Base-by-base conservation (phyloP, 2,888 invertebrate genomes). In the Hermaeophaga mercurialis region DNA sequence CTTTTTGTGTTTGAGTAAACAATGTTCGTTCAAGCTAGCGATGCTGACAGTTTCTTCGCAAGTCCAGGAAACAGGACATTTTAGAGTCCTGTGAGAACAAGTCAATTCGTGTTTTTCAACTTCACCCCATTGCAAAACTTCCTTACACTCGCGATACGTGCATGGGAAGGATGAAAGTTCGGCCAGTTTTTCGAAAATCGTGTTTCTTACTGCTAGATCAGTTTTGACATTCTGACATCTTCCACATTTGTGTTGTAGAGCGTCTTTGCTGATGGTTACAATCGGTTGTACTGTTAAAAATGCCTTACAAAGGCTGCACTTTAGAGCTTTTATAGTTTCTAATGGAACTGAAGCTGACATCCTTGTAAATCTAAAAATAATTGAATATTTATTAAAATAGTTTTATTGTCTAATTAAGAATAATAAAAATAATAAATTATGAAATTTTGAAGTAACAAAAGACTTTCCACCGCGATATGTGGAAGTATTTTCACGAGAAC, bases 61-160 rank as follows among this genome's bases (percentile, higher is more conserved):
- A 5, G 9, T 52, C 56, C 56, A 56, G 1, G 52, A 52, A 2
- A 56, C 52, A 1, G 56, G 56, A 15, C 56, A 56, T 7, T 31
- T 28, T 11, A 56, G 14, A 9, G 38, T 39, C 24, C 39, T 47
- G 14, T 56, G 24, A 2, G n/a, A 17, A 17, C 56, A 56, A 11
- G 9, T 33, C 24, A 15, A 5, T 41, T 56, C 56, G 46, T 56
- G 56, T 9, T 26, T 22, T 12, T 47, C 45, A 8, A 47, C 52
- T 6, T 19, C 14, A 7, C 36, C 43, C 56, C 56, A 56, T 3
- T 19, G 11, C 8, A 56, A 24, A 11, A 39, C 14, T 39, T 34
- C 46, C 19, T 41, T 45, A 11, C 56, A 56, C n/a, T n/a, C 3
- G 1, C 46, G 39, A 18, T 19, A 52, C 6, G 52, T 52, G 41